Conservation (phyloP, 2,113 vertebrate genomes). For the Dasyurus viverrinus region DNA sequence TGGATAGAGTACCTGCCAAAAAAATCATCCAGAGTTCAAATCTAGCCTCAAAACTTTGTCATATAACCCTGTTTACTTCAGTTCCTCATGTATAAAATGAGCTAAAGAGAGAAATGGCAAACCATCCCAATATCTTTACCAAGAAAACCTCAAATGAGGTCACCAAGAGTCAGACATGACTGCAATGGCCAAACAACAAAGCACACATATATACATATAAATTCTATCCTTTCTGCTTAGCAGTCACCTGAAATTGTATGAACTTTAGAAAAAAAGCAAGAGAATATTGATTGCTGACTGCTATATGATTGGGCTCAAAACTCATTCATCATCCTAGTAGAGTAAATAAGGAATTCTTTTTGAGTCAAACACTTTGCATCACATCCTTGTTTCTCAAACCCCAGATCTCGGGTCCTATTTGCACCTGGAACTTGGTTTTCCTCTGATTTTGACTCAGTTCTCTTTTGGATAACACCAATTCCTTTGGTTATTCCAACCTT, state of each 20-base stretch:
- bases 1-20: background rate
- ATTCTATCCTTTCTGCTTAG: background rate
- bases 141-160: too few species aligned
- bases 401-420: background rate
- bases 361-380: background rate
- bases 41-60: background rate
- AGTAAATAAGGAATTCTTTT: background rate
- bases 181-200: too few species aligned
- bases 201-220: background rate
- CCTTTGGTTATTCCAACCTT: background rate
- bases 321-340: background rate
- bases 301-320: background rate
- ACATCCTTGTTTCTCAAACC: background rate
- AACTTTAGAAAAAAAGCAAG: background rate
- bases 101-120: too few species aligned
- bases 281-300: background rate
- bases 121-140: too few species aligned
- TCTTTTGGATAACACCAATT: background rate
- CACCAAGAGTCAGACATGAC: too few species aligned
- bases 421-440: background rate
- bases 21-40: background rate
- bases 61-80: background rate
- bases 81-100: background rate
- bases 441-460: background rate
- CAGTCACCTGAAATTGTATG: background rate